Evolutionary conservation across 2,888 invertebrate genomes (phyloP), one percentile per base, ranked within the genome.

Genomic region (Pachycephus smyrnensis): DNA sequence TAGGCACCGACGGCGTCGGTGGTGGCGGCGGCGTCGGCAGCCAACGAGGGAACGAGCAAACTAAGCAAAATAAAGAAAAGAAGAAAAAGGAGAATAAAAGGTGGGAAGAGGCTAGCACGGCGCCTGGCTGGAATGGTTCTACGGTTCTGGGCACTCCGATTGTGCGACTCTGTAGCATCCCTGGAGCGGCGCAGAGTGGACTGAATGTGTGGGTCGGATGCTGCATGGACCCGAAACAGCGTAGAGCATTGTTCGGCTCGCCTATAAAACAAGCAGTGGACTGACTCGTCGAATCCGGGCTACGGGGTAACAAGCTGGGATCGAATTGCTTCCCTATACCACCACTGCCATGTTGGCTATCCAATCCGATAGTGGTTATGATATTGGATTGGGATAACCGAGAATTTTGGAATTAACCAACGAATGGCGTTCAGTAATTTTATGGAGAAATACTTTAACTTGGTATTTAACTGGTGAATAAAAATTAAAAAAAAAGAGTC

Each of bases 41-140:
- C 37, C 40, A 35, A 75, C 77, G 55, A 69, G 55, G 73, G 71
- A 33, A 75, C 75, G 77, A 68, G 77, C 71, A 31, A 68, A 32
- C 32, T 69, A 15, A 37, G 76, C 78, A 78, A 78, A 78, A 76
- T 73, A 15, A 68, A 36, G 78, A 71, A 78, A 78, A 2, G 55
- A 23, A 55, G 55, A 69, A 78, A 78, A 75, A 79, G 40, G 32
- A 79, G 69, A 71, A 76, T 68, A 77, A 68, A 74, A 76, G 76
- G 12, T 32, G 71, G 71, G 33, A 35, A 71, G 33, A 71, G 32
- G 71, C 71, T 55, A 76, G 76, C 76, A 73, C 79, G 79, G 79
- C 79, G 79, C 79, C 76, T 79, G 79, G 69, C 79, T 73, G 76
- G 79, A 79, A 79, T 76, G 76, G 78, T 15, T 55, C 35, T 73